phyloP scores from a whole-genome alignment of 2,888 invertebrate genomes.

The Vannuccia rotundouncinata region DNA sequence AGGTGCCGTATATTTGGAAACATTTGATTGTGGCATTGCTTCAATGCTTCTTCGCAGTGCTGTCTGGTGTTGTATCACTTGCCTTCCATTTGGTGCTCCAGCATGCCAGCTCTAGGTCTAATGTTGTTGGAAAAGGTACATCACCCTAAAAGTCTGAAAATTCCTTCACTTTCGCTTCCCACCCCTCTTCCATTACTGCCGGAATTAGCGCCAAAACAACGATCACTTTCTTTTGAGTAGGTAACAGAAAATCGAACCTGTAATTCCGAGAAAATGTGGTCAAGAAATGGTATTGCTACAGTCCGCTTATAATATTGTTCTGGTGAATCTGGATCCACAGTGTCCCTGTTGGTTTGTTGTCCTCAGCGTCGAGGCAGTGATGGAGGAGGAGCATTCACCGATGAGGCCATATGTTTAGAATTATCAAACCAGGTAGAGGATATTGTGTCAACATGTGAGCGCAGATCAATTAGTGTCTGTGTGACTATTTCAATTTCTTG shows the following conservation, averaged over 20 bases:
- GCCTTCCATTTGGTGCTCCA: too few species aligned
- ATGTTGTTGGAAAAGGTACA: background rate
- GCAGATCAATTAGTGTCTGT: background rate
- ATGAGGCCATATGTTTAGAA: background rate
- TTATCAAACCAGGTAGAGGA: background rate
- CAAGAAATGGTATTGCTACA: too few species aligned
- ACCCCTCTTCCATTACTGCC: background rate
- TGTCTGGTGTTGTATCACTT: too few species aligned
- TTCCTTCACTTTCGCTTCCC: background rate
- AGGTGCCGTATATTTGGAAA: too few species aligned
- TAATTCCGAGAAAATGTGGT: too few species aligned
- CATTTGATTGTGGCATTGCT: too few species aligned
- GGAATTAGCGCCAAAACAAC: constrained; percentile 4
- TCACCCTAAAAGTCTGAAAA: background rate
- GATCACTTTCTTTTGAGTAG: background rate
- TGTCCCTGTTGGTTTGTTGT: background rate
- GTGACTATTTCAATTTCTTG: background rate
- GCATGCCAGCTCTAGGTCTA: background rate
- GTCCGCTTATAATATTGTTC: too few species aligned
- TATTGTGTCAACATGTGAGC: background rate
- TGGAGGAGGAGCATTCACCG: background rate
- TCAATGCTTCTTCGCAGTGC: too few species aligned
- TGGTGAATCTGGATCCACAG: background rate
- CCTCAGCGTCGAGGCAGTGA: background rate
- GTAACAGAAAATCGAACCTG: too few species aligned